Evolutionary conservation across 2,113 vertebrate genomes (phyloP).

Genomic region (Python bivittatus): DNA sequence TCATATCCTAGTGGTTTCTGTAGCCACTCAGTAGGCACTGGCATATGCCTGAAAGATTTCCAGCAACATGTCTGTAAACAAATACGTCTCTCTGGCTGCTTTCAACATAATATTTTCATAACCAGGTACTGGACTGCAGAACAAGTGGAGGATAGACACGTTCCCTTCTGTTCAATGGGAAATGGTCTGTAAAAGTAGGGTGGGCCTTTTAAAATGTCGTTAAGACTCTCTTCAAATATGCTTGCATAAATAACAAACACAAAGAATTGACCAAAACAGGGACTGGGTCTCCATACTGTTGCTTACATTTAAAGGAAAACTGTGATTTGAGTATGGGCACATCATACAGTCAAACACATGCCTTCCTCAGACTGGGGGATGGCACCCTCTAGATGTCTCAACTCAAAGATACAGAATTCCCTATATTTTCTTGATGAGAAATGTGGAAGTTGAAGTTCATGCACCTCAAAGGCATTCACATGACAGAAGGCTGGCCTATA

Average conservation of each 20-base stretch:
- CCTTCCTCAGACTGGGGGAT: not conserved
- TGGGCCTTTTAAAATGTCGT: not conserved
- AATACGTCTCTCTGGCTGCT: not conserved
- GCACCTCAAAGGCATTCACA: not conserved
- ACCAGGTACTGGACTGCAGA: not conserved
- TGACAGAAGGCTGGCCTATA: not conserved
- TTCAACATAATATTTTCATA: not conserved
- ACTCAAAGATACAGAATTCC: not conserved
- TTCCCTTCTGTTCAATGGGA: not conserved
- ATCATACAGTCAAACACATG: not conserved
- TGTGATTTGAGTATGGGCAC: not conserved
- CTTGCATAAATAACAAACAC: not conserved
- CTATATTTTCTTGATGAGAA: not conserved
- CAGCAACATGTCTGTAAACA: conserved; percentile 4
- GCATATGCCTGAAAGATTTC: not conserved
- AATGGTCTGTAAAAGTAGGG: not conserved
- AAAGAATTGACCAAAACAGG: not conserved
- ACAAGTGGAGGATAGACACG: not conserved
- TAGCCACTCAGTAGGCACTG: not conserved
- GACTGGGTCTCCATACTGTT: not conserved
- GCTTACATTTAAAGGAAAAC: not conserved
- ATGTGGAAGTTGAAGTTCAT: not conserved
- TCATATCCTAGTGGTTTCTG: not conserved
- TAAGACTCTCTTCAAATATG: not conserved
- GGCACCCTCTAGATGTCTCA: not conserved